Conservation (phyloP, 1,140 invertebrate species). For the Papilio glaucus region DNA sequence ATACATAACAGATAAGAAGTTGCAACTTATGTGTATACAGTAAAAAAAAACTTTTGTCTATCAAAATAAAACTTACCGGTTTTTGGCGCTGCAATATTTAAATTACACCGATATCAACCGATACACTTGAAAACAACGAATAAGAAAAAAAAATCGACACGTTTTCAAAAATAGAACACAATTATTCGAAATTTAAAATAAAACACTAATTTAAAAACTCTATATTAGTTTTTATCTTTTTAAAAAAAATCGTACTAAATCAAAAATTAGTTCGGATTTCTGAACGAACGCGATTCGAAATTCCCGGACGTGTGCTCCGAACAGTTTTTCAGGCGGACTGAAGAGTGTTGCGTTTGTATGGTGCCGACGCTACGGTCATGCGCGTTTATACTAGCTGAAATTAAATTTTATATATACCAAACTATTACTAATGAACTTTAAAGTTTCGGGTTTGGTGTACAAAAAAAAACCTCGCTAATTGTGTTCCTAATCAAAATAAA, state of each 20-base stretch:
- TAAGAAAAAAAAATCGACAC: conserved; percentile 11
- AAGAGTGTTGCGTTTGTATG: conserved; percentile 62
- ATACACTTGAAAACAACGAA: conserved; percentile 25
- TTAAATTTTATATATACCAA: conserved; percentile 10
- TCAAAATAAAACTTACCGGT: conserved; percentile 26
- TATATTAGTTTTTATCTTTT: not conserved
- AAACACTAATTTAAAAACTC: not conserved
- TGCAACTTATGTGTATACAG: no score
- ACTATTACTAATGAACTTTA: not conserved
- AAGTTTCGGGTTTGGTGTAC: no score
- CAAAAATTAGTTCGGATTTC: conserved; percentile 65
- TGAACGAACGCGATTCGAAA: conserved; percentile 51
- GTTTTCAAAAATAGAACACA: conserved; percentile 6
- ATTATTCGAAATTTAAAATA: not conserved
- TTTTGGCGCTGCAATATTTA: not conserved
- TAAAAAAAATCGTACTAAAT: conserved; percentile 46
- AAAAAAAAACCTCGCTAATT: no score
- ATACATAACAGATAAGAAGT: not conserved
- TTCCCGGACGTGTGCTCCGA: conserved; percentile 58
- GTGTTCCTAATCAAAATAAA: no score
- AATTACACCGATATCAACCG: not conserved
- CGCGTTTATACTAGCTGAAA: conserved; percentile 51
- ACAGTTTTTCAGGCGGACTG: conserved; percentile 66
- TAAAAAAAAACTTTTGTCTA: not conserved
- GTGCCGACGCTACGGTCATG: conserved; percentile 61